phyloP scores from a whole-genome alignment of 2,113 vertebrate genomes.

The Bos javanicus region DNA sequence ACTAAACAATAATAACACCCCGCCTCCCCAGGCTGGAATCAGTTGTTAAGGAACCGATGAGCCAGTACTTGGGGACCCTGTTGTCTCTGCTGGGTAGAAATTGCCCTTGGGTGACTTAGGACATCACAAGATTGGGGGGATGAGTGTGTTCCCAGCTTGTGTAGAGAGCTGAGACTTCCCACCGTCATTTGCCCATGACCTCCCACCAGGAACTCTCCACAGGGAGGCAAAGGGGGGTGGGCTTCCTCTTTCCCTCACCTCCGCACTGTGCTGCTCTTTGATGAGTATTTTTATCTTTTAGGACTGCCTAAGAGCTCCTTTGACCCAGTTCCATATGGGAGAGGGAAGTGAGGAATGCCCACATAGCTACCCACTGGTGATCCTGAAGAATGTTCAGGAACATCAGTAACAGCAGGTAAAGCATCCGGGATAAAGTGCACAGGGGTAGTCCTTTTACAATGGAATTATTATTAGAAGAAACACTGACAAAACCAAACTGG shows the following conservation, averaged over 20 bases:
- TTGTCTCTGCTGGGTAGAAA: neutral
- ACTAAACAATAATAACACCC: neutral
- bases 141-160: neutral
- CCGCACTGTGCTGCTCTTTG: rapidly evolving
- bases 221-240: rapidly evolving
- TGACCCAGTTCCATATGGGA: neutral
- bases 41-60: rapidly evolving
- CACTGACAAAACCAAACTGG: constrained; percentile 66
- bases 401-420: neutral
- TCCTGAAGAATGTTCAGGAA: neutral
- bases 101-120: neutral
- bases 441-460: constrained; percentile 75
- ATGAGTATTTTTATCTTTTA: neutral
- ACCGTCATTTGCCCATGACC: neutral
- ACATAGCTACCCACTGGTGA: neutral
- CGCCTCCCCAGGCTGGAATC: neutral
- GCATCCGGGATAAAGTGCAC: neutral
- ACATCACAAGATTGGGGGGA: neutral
- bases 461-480: constrained; percentile 70
- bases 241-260: constrained; percentile 17
- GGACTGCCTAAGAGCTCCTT: neutral
- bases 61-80: too few species aligned
- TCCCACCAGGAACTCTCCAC: neutral
- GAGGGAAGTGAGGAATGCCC: neutral
- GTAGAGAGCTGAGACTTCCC: constrained; percentile 47